These are phyloP conservation scores for Napeogenes sylphis DNA, from an alignment of 2,888 invertebrate species.

Conservation along the genomic window DNA sequence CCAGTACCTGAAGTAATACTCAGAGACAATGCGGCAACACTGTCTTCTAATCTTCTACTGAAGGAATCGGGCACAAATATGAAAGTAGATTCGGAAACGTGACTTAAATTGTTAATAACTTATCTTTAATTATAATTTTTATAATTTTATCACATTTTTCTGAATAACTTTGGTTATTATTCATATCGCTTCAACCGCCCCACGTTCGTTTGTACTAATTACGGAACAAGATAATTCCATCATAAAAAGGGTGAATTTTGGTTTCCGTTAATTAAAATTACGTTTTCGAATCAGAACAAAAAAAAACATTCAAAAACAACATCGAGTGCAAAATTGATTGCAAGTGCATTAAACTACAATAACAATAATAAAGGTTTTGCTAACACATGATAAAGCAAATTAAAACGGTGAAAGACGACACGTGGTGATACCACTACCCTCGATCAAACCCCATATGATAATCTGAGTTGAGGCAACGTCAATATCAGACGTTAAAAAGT, in stretches of 20 bases:
- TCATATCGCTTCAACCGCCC: no score
- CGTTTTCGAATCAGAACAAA: not conserved
- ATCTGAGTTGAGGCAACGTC: constrained; percentile 80
- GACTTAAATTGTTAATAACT: not conserved
- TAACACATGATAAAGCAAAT: constrained; percentile 41
- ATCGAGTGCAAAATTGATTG: constrained; percentile 10
- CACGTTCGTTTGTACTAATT: no score
- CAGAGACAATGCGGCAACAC: constrained; percentile 82
- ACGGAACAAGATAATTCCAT: no score
- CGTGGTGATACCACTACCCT: constrained; percentile 68
- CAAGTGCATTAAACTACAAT: constrained; percentile 8
- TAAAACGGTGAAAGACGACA: constrained; percentile 60
- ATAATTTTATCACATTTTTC: no score
- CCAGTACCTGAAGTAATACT: constrained; percentile 99
- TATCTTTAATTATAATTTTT: no score
- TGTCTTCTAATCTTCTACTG: constrained; percentile 52
- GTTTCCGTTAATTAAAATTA: no score
- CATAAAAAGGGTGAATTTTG: no score
- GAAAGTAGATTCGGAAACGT: constrained; percentile 34
- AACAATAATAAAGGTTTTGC: not conserved
- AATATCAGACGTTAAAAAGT: constrained; percentile 54
- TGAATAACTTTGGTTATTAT: no score
- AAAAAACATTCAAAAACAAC: constrained; percentile 10
- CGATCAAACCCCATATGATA: constrained; percentile 91
- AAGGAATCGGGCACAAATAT: constrained; percentile 11